A percentile compares a stretch with the other conserved stretches of the same genome.
Conservation (phyloP, 2,113 vertebrate species). For the Microtus ochrogaster region DNA sequence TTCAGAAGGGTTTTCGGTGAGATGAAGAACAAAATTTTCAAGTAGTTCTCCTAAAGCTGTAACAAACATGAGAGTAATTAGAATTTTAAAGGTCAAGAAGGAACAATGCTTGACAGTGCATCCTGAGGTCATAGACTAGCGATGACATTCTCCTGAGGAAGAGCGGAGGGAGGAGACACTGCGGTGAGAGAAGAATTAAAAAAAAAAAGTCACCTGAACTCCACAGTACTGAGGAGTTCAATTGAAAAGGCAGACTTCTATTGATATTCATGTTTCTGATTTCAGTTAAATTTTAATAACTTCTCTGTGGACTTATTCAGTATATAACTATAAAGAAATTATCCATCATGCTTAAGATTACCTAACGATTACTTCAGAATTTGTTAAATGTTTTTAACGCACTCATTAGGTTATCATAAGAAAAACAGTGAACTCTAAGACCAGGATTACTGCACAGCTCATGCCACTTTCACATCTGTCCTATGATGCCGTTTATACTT, state of each 20-base stretch:
- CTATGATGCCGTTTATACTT: constrained; percentile 28
- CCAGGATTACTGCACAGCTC: neutral
- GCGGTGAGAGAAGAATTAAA: neutral
- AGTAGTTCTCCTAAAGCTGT: constrained; percentile 93
- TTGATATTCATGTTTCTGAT: constrained; percentile 71
- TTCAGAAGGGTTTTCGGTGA: constrained; percentile 87
- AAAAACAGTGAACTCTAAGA: neutral
- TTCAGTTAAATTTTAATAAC: constrained; percentile 85
- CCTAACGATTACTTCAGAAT: constrained; percentile 81
- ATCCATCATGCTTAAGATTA: constrained; percentile 74
- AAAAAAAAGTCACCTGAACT: constrained; percentile 51
- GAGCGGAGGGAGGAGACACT: neutral
- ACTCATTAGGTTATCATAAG: constrained; percentile 74
- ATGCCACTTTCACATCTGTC: neutral
- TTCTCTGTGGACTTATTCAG: constrained; percentile 79
- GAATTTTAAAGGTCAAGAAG: constrained; percentile 54
- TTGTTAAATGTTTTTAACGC: constrained; percentile 70
- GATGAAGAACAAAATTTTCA: constrained; percentile 90
- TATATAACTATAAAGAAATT: constrained; percentile 74
- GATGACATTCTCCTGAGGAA: constrained; percentile 58
- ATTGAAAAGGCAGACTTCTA: constrained; percentile 74
- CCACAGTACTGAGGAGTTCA: constrained; percentile 29
- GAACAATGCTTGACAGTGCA: constrained; percentile 39
- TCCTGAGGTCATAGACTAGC: constrained; percentile 49
- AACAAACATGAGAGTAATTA: constrained; percentile 79